phyloP scores from a whole-genome alignment of 2,113 vertebrate species.

The Actinemys pallida region DNA sequence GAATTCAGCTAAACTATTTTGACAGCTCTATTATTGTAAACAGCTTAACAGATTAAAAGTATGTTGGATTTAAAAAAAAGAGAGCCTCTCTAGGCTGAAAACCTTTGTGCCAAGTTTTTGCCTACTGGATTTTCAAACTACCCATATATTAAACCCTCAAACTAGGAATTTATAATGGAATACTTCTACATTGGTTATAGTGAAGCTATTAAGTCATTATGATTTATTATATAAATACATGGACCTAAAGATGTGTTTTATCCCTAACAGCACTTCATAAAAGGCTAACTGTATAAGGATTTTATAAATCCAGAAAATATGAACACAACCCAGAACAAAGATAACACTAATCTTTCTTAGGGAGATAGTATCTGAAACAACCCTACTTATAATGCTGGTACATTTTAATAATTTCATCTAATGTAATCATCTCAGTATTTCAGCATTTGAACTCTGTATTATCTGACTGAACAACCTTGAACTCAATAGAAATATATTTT shows the following conservation, averaged over 20 bases:
- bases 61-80: background rate
- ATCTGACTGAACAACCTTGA: background rate
- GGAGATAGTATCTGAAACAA: background rate
- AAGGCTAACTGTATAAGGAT: conserved; percentile 62
- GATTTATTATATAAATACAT: conserved; percentile 7
- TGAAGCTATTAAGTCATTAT: conserved; percentile 25
- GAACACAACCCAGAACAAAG: conserved; percentile 54
- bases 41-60: conserved; percentile 67
- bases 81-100: conserved; percentile 20
- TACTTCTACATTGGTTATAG: conserved; percentile 39
- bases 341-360: conserved; percentile 58
- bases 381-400: background rate
- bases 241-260: conserved; percentile 49
- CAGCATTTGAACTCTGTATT: background rate
- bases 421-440: background rate
- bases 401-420: background rate
- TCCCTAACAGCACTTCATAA: conserved; percentile 49
- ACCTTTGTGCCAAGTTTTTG: conserved; percentile 50
- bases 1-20: conserved; percentile 60
- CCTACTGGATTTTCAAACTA: conserved; percentile 48
- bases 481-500: background rate
- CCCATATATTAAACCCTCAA: conserved; percentile 23
- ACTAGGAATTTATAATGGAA: conserved; percentile 23
- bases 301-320: conserved; percentile 64
- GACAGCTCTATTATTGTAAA: conserved; percentile 56